These are phyloP conservation scores for Melinaea menophilus DNA, from an alignment of 2,888 invertebrate species.

Conservation along the genomic window DNA sequence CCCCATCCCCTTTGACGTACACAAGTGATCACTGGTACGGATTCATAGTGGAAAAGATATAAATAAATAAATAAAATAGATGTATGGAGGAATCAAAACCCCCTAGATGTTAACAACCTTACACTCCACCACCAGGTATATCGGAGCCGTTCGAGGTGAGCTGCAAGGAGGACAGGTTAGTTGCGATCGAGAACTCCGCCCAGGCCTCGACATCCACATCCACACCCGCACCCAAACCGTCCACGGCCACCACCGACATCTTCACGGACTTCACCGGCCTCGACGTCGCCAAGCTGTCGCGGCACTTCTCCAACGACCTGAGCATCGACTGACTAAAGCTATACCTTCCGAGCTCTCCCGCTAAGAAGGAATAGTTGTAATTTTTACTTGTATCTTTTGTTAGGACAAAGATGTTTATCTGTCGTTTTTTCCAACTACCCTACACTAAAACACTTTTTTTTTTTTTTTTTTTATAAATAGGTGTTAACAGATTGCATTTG, in stretches of 20 bases:
- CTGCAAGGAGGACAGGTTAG: constrained; percentile 60
- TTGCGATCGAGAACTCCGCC: constrained; percentile 49
- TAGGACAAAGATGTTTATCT: not conserved
- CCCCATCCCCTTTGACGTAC: no score
- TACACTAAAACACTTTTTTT: no score
- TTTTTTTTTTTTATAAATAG: no score
- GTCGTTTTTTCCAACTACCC: not conserved
- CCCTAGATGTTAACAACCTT: no score
- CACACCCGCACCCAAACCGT: constrained; percentile 47
- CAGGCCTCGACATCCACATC: constrained; percentile 56
- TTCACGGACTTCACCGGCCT: constrained; percentile 72
- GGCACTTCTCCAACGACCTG: constrained; percentile 71
- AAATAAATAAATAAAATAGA: no score
- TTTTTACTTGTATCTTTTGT: no score
- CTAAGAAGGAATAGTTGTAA: constrained; percentile 33
- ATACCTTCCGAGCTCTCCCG: constrained; percentile 68
- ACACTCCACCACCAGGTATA: constrained; percentile 50
- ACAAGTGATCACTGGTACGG: no score
- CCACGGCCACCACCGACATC: constrained; percentile 58
- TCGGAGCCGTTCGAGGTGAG: constrained; percentile 72
- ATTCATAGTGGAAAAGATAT: no score
- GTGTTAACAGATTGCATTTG: no score
- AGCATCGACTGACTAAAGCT: constrained; percentile 75
- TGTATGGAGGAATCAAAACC: no score
- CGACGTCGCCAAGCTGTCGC: constrained; percentile 68